These are phyloP conservation scores for Lampris incognitus DNA, from an alignment of 2,113 vertebrate species.

Conservation along the genomic window DNA sequence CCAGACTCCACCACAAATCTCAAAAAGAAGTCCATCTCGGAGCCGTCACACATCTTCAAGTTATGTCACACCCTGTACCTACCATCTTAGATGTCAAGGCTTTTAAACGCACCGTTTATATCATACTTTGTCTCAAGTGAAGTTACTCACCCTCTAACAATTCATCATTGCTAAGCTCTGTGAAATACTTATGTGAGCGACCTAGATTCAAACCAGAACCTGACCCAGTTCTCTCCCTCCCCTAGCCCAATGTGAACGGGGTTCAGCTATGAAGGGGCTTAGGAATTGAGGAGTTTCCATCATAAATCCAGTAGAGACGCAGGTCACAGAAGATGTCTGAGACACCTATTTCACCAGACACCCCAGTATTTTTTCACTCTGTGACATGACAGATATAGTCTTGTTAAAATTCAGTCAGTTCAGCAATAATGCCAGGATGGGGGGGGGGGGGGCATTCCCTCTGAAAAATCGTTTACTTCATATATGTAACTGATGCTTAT, in stretches of 20 bases:
- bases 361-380: constrained; percentile 27
- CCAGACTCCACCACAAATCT: too few species aligned
- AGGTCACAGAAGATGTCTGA: not conserved
- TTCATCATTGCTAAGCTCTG: constrained; percentile 5
- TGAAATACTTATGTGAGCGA: constrained; percentile 15
- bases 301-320: constrained; percentile 34
- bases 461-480: too few species aligned
- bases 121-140: not conserved
- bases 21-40: too few species aligned
- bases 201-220: constrained; percentile 35
- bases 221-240: constrained; percentile 15
- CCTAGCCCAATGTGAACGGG: not conserved
- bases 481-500: too few species aligned
- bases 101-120: too few species aligned
- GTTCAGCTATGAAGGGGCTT: constrained; percentile 7
- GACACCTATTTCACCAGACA: not conserved
- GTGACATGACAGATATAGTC: constrained; percentile 23
- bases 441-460: too few species aligned
- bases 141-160: constrained; percentile 16
- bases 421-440: too few species aligned
- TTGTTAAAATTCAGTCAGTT: constrained; percentile 15
- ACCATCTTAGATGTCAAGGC: too few species aligned
- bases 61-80: too few species aligned
- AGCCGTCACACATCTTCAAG: too few species aligned
- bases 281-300: constrained; percentile 26